Percentiles rank a stretch among this genome's conserved stretches.
phyloP scores from a whole-genome alignment of 2,888 invertebrate species.

The Meloe dianella region DNA sequence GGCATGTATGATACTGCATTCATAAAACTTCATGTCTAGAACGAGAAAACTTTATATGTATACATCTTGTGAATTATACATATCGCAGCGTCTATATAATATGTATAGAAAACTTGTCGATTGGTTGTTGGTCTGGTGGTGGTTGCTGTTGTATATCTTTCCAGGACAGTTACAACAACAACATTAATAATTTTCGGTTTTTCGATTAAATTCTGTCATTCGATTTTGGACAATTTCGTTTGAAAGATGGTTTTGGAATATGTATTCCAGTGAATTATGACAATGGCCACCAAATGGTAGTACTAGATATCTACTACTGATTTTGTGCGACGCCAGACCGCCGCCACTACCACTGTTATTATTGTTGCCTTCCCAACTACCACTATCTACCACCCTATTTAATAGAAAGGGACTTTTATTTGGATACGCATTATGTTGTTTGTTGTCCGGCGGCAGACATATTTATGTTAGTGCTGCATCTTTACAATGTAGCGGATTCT shows the following conservation, averaged over 20 bases:
- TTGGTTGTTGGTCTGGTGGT: background rate
- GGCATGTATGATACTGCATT: slow-evolving; percentile 24
- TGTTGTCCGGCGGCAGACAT: slow-evolving; percentile 40
- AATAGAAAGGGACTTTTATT: slow-evolving; percentile 37
- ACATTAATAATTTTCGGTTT: slow-evolving; percentile 40
- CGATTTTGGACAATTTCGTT: slow-evolving; percentile 19
- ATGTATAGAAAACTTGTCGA: background rate
- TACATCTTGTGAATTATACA: background rate
- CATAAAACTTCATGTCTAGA: slow-evolving; percentile 19
- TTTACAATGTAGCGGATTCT: slow-evolving; percentile 11
- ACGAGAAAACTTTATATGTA: background rate
- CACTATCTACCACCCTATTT: slow-evolving; percentile 3
- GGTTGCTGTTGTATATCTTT: background rate
- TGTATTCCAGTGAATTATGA: slow-evolving; percentile 39
- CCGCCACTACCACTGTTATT: slow-evolving; percentile 20
- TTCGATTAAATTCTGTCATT: slow-evolving; percentile 40
- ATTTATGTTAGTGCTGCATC: slow-evolving; percentile 33
- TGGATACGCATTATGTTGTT: slow-evolving; percentile 46
- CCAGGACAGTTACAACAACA: slow-evolving; percentile 1
- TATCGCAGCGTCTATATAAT: background rate
- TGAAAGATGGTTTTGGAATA: background rate
- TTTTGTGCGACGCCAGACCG: slow-evolving; percentile 36
- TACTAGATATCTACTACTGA: slow-evolving; percentile 16
- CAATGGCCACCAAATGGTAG: slow-evolving; percentile 35
- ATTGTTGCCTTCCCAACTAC: background rate